These are phyloP conservation scores for Terrapene triunguis DNA, from an alignment of 2,113 vertebrate species.

Conservation along the genomic window DNA sequence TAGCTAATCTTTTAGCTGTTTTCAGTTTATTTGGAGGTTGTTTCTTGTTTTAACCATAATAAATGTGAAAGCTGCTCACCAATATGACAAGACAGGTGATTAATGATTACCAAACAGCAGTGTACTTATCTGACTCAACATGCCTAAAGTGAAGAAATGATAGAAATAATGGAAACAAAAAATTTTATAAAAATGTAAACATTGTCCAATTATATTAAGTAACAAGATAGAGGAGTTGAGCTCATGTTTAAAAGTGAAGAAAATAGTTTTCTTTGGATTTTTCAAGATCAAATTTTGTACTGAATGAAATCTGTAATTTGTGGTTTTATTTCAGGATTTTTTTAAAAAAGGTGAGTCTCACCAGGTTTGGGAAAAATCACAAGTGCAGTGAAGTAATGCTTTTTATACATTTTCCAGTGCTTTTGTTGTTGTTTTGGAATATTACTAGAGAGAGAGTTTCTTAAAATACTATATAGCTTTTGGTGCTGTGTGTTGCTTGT, in stretches of 20 bases:
- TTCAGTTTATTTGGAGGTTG: background rate
- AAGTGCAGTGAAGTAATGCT: background rate
- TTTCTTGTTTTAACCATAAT: background rate
- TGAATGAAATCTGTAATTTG: background rate
- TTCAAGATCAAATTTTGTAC: background rate
- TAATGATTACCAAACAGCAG: background rate
- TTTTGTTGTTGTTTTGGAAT: slow-evolving; percentile 18
- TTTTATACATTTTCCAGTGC: background rate
- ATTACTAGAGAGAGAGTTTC: background rate
- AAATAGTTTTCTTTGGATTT: background rate
- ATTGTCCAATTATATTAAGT: background rate
- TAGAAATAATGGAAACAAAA: background rate
- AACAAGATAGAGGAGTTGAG: background rate
- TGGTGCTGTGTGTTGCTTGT: background rate
- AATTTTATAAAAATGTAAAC: background rate
- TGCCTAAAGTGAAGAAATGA: background rate
- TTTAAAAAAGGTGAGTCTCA: background rate
- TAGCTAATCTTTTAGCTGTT: background rate
- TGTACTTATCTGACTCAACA: rapidly evolving
- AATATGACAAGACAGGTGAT: background rate
- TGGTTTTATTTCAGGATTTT: background rate
- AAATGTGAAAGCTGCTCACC: slow-evolving; percentile 14
- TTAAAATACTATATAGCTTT: background rate
- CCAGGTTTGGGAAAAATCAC: background rate
- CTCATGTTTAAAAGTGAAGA: background rate